Percentiles rank a stretch among this genome's conserved stretches.
Evolutionary conservation across 2,888 invertebrate genomes (phyloP).

Genomic region (Coenonympha glycerion): DNA sequence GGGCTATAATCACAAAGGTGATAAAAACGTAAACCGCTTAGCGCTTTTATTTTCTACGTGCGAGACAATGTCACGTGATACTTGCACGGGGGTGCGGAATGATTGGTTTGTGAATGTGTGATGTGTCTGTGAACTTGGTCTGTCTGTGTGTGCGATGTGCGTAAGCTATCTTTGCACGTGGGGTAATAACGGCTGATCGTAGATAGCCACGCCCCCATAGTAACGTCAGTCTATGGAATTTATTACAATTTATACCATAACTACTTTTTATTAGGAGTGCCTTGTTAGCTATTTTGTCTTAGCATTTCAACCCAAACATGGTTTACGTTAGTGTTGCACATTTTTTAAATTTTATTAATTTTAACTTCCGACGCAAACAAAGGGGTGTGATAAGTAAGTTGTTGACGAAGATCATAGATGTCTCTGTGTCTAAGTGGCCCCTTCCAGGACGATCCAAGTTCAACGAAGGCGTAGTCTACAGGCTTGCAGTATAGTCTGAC

Average conservation of each 20-base stretch:
- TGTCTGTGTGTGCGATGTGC: slow-evolving; percentile 38
- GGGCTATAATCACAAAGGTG: slow-evolving; percentile 52
- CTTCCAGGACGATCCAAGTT: too few relatives aligned
- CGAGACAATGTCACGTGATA: slow-evolving; percentile 43
- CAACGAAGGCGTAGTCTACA: too few relatives aligned
- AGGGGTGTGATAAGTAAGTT: too few relatives aligned
- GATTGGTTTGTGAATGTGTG: slow-evolving; percentile 38
- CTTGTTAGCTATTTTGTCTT: background rate
- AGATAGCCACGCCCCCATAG: slow-evolving; percentile 19
- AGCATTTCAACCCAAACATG: too few relatives aligned
- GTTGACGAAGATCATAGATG: too few relatives aligned
- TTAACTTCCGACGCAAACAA: too few relatives aligned
- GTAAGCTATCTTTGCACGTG: slow-evolving; percentile 49
- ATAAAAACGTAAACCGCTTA: slow-evolving; percentile 71
- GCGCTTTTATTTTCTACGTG: slow-evolving; percentile 55
- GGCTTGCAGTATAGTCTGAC: too few relatives aligned
- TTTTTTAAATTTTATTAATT: too few relatives aligned
- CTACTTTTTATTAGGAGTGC: background rate
- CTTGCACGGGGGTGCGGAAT: slow-evolving; percentile 49
- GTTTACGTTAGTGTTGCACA: too few relatives aligned
- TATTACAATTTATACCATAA: background rate
- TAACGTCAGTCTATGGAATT: background rate
- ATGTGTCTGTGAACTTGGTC: slow-evolving; percentile 33
- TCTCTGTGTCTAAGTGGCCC: too few relatives aligned
- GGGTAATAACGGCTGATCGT: slow-evolving; percentile 28